A percentile compares a stretch with the other conserved stretches of the same genome.
Evolutionary conservation across 2,888 invertebrate genomes (phyloP).

Genomic region (Keiferia lycopersicella): DNA sequence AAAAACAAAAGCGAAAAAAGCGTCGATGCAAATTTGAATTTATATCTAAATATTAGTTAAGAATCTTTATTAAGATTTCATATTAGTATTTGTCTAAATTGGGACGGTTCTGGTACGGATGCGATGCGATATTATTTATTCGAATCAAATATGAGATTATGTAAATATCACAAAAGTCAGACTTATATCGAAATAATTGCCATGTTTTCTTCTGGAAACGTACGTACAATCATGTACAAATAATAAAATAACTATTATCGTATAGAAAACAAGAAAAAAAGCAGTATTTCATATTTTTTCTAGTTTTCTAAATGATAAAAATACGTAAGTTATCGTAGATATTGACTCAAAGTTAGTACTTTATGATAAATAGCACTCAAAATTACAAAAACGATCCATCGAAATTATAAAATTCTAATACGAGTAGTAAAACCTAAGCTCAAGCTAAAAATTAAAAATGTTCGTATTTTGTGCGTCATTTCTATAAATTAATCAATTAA

Average conservation of each 20-base stretch:
- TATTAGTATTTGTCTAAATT: neutral
- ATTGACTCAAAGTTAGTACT: neutral
- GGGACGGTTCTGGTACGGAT: neutral
- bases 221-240: constrained; percentile 13
- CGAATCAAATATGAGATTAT: constrained; percentile 11
- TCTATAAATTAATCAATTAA: constrained; percentile 12
- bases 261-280: neutral
- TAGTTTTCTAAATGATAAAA: neutral
- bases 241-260: neutral
- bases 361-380: neutral
- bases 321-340: neutral
- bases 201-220: constrained; percentile 2
- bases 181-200: neutral
- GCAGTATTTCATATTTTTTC: neutral
- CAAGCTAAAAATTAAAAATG: constrained; percentile 12
- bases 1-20: too few relatives aligned
- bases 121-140: neutral
- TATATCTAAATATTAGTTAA: too few relatives aligned
- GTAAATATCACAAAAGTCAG: neutral
- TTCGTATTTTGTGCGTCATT: neutral
- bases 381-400: neutral
- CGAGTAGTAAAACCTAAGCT: neutral
- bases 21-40: too few relatives aligned
- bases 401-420: neutral
- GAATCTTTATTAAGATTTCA: neutral